These are phyloP conservation scores for Lutjanus erythropterus DNA, from an alignment of 2,113 vertebrate genomes.

Conservation along the genomic window DNA sequence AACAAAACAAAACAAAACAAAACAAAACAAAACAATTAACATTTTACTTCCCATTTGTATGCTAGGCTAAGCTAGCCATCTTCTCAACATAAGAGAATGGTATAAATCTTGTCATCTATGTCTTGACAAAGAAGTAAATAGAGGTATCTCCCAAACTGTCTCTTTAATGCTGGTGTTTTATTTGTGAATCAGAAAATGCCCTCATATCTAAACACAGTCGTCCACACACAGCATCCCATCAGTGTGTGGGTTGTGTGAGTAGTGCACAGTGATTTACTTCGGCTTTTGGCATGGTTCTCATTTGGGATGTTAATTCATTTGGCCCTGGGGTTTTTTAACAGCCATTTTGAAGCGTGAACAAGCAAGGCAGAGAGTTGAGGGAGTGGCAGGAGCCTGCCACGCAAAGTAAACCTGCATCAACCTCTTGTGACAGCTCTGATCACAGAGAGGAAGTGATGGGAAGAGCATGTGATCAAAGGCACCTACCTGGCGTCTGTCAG, in stretches of 20 bases:
- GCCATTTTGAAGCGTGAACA: slow-evolving; percentile 55
- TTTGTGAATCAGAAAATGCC: not conserved
- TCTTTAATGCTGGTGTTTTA: not conserved
- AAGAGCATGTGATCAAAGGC: slow-evolving; percentile 60
- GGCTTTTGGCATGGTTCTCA: slow-evolving; percentile 6
- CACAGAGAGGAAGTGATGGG: slow-evolving; percentile 19
- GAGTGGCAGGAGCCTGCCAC: slow-evolving; percentile 8
- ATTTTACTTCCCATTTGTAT: not conserved
- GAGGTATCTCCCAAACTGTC: not conserved
- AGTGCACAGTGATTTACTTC: slow-evolving; percentile 18
- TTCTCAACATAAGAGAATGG: not conserved
- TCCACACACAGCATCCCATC: not conserved
- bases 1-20: not conserved
- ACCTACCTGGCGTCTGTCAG: slow-evolving; percentile 44
- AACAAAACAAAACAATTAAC: not conserved
- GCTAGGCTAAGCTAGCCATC: not conserved
- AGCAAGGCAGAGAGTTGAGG: slow-evolving; percentile 12
- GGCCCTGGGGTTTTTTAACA: slow-evolving; percentile 24
- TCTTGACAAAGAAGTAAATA: not conserved
- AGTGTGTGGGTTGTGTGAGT: not conserved
- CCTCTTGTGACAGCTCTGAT: slow-evolving; percentile 55
- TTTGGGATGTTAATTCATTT: slow-evolving; percentile 51
- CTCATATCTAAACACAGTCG: not conserved
- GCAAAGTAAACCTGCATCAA: slow-evolving; percentile 3
- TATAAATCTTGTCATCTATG: not conserved